Base-by-base conservation (phyloP, 2,113 vertebrate genomes). In the Eulacestoma nigropectus region DNA sequence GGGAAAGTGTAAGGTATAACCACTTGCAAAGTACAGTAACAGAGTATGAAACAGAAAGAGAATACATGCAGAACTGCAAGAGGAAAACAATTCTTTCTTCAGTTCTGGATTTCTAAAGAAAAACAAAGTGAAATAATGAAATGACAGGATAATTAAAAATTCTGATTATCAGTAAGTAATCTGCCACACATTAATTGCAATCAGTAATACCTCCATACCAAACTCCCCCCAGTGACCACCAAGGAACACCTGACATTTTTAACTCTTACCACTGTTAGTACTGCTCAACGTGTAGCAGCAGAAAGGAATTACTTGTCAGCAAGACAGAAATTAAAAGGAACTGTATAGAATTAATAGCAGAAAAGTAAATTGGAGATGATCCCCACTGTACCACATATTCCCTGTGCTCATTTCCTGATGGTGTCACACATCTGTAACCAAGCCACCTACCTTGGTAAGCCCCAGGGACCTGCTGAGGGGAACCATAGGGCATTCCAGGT, bases 381-480 rank as follows among this genome's bases (percentile, higher is more conserved):
- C 5, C 6, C 32, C 9, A 22, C 46, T 4, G 2, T 44, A 32
- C 9, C 33, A 27, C 39, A 22, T 27, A 26, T 9, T 81, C n/a
- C n/a, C 30, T 1, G 0, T 42, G 33, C 14, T 67, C 53, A 47
- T 32, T 41, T 70, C 56, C 74, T 13, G 29, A 22, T 1, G 4
- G 37, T 53, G 42, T 2, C 42, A 39, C 53, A 86, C 46, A 21
- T 32, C 35, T 52, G 68, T 55, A 69, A 60, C 60, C n/a, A 79
- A 70, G 33, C 42, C 39, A 57, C 84, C 83, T 92, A 98, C 96
- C 96, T 93, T 91, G 95, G 62, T 81, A 84, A 33, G 35, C 3
- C 81, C 56, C 91, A 19, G 94, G 60, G 67, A 55, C 32, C 14
- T 93, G 84, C 25, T 91, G 95, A 39, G 93, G 42, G 68, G 91